These are phyloP conservation scores for Arothron firmamentum DNA, from an alignment of 2,113 vertebrate genomes.

Conservation along the genomic window DNA sequence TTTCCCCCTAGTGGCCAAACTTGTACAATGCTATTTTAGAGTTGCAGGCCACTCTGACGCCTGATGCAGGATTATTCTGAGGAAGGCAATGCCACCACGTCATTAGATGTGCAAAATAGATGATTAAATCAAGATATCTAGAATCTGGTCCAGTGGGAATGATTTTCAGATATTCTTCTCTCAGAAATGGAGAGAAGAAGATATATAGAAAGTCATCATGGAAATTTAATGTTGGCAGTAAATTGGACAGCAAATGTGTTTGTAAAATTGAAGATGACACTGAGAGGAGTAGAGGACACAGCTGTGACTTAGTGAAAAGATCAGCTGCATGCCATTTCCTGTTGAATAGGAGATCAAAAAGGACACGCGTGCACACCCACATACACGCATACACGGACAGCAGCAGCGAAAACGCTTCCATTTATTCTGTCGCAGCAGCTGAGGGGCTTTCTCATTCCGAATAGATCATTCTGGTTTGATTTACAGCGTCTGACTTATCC, in stretches of 20 bases:
- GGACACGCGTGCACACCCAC: constrained; percentile 21
- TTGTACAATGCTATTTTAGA: not conserved
- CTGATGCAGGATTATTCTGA: not conserved
- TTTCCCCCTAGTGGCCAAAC: not conserved
- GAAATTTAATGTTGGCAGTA: constrained; percentile 13
- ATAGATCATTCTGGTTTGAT: constrained; percentile 30
- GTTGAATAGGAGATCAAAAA: constrained; percentile 49
- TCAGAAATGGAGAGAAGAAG: not conserved
- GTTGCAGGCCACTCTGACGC: too few relatives aligned
- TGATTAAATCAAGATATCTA: too few relatives aligned
- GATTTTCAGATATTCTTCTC: too few relatives aligned
- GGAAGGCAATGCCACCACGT: too few relatives aligned
- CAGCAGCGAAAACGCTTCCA: constrained; percentile 44
- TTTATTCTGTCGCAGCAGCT: constrained; percentile 41
- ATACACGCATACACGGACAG: constrained; percentile 8
- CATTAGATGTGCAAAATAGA: too few relatives aligned
- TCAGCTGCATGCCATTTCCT: constrained; percentile 71
- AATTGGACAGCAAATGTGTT: constrained; percentile 22
- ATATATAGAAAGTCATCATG: not conserved
- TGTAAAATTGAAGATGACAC: not conserved
- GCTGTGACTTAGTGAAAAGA: constrained; percentile 65
- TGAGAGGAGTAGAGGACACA: constrained; percentile 35
- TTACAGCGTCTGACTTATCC: constrained; percentile 12
- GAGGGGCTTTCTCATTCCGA: constrained; percentile 35
- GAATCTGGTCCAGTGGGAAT: too few relatives aligned